A percentile compares a stretch with the other conserved stretches of the same genome.
Conservation (phyloP, 2,113 vertebrate species). For the Pagrus major region DNA sequence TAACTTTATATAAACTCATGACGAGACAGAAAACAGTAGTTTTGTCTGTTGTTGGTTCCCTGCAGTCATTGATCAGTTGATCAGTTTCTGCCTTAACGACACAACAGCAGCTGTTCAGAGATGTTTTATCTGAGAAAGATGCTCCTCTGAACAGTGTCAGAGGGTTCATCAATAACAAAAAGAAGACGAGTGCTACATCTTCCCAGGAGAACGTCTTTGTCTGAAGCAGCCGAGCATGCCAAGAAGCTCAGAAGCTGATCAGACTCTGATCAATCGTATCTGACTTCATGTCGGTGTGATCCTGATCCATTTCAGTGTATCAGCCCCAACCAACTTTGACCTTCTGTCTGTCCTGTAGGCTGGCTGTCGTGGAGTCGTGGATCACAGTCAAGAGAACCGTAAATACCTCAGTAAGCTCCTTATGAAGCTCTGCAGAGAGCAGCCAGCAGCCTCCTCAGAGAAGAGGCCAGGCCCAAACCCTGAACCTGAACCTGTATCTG, state of each 20-base stretch:
- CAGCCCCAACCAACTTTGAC: conserved; percentile 19
- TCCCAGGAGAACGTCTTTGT: neutral
- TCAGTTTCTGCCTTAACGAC: neutral
- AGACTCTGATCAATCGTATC: neutral
- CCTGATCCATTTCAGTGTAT: neutral
- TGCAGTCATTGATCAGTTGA: neutral
- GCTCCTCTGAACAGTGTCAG: neutral
- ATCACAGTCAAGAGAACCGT: conserved; percentile 27
- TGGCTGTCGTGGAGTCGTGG: conserved; percentile 20
- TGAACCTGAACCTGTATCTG: no score
- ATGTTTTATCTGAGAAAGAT: neutral
- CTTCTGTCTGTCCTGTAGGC: conserved; percentile 20
- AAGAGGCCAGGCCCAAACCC: no score
- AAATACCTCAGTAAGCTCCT: conserved; percentile 69
- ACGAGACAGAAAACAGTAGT: no score
- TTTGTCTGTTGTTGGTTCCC: no score
- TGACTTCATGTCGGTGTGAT: neutral
- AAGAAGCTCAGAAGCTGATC: neutral
- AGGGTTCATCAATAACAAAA: neutral
- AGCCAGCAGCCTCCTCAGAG: neutral
- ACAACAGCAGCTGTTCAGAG: neutral
- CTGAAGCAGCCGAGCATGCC: neutral
- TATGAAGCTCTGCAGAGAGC: conserved; percentile 32
- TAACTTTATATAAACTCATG: no score
- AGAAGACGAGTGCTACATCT: neutral